These are phyloP conservation scores for Automeris io DNA, from an alignment of 2,888 invertebrate genomes.

Conservation along the genomic window DNA sequence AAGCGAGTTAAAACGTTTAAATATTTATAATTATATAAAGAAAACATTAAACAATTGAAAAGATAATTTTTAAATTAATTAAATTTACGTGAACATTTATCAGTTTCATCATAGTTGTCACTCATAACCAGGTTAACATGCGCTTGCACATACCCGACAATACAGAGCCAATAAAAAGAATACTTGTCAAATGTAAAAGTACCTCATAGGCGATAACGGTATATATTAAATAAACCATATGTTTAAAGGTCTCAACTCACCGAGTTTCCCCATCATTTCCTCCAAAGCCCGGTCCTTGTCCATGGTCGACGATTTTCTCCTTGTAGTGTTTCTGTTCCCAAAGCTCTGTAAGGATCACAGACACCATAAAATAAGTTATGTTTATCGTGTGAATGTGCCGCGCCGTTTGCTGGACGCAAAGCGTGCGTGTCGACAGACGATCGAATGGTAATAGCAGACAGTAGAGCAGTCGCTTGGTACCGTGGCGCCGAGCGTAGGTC, in stretches of 20 bases:
- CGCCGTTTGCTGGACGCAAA: conserved; percentile 42
- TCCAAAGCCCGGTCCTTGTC: conserved; percentile 80
- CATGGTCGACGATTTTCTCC: conserved; percentile 48
- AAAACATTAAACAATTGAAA: too few relatives aligned
- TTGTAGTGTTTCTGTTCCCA: conserved; percentile 22
- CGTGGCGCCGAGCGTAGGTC: conserved; percentile 43
- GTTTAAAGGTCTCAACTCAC: conserved; percentile 53
- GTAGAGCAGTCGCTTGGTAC: conserved; percentile 37
- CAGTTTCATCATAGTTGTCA: conserved; percentile 27
- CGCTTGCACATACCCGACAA: conserved; percentile 18
- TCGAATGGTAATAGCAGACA: too few relatives aligned
- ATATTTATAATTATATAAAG: too few relatives aligned
- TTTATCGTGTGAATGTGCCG: conserved; percentile 29
- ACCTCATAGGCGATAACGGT: conserved; percentile 13
- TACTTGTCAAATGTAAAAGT: conserved; percentile 29
- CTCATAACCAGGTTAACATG: conserved; percentile 28
- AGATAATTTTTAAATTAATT: too few relatives aligned
- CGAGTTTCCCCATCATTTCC: conserved; percentile 81
- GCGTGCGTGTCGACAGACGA: conserved; percentile 61
- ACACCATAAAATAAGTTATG: conserved; percentile 53
- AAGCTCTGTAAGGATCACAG: conserved; percentile 50
- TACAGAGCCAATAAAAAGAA: conserved; percentile 18
- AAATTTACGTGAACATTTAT: too few relatives aligned
- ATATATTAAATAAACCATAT: conserved; percentile 32
- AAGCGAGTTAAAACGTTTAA: too few relatives aligned